These are phyloP conservation scores for Caenorhabditis panamensis DNA, from an alignment of 2,888 invertebrate species.

Conservation along the genomic window DNA sequence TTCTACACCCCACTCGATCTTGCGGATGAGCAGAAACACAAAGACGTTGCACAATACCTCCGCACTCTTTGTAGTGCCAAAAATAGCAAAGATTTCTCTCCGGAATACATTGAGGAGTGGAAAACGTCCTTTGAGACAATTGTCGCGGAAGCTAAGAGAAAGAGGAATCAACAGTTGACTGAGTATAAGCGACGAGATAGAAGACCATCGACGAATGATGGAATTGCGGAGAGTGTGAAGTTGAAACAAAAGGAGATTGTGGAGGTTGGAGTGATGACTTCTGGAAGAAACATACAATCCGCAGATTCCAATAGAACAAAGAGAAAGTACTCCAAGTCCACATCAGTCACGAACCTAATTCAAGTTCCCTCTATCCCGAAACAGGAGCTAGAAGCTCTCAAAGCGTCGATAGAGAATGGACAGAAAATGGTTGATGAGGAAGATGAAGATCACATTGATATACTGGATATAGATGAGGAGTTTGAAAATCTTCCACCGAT, in stretches of 20 bases:
- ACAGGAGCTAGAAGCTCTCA: slow-evolving; percentile 29
- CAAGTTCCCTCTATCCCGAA: slow-evolving; percentile 24
- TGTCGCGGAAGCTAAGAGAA: slow-evolving; percentile 58
- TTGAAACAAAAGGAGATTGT: slow-evolving; percentile 35
- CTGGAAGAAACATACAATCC: slow-evolving; percentile 43
- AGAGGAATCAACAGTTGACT: slow-evolving; percentile 19
- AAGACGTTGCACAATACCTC: slow-evolving; percentile 75
- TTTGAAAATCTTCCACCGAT: slow-evolving; percentile 67
- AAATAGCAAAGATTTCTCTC: slow-evolving; percentile 54
- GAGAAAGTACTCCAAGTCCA: slow-evolving; percentile 48
- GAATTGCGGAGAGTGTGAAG: slow-evolving; percentile 18
- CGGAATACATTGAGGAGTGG: slow-evolving; percentile 53
- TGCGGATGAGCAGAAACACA: slow-evolving; percentile 71
- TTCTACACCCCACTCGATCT: slow-evolving; percentile 76
- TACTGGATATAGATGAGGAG: slow-evolving; percentile 59
- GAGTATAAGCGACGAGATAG: slow-evolving; percentile 21
- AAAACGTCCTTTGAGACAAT: slow-evolving; percentile 55
- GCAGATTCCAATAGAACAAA: slow-evolving; percentile 34
- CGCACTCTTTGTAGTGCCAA: slow-evolving; percentile 63
- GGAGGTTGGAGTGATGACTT: slow-evolving; percentile 61
- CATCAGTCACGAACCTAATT: slow-evolving; percentile 51
- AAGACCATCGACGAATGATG: slow-evolving; percentile 45
- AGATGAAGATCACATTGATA: slow-evolving; percentile 17
- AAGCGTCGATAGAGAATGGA: slow-evolving; percentile 34
- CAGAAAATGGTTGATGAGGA: slow-evolving; percentile 23